phyloP scores from a whole-genome alignment of 2,888 invertebrate genomes.

The Acanthosepion lycidas region DNA sequence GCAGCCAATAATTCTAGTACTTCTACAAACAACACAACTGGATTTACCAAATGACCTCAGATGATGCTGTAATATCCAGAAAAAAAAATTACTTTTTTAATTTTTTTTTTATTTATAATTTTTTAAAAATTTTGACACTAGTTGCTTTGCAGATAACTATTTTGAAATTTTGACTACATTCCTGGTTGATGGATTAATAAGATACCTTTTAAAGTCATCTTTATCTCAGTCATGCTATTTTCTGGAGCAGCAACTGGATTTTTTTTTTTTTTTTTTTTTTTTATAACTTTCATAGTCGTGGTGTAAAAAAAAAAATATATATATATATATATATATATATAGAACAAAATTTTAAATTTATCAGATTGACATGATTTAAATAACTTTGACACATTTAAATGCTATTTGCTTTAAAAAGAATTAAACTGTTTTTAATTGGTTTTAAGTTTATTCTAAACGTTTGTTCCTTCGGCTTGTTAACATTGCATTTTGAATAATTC shows the following conservation, averaged over 20 bases:
- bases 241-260: not conserved
- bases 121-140: not conserved
- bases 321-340: no score
- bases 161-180: not conserved
- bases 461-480: no score
- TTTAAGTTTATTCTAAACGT: no score
- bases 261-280: no score
- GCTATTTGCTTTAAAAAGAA: no score
- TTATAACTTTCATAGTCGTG: not conserved
- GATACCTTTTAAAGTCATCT: not conserved
- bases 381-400: not conserved
- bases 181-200: not conserved
- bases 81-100: no score
- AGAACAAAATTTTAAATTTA: not conserved
- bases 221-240: not conserved
- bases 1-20: not conserved
- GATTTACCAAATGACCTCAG: conserved; percentile 22
- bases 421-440: no score
- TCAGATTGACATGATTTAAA: not conserved
- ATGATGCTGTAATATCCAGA: not conserved
- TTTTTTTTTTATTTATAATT: not conserved
- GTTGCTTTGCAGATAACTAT: no score
- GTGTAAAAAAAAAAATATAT: no score
- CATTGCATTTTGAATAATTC: no score
- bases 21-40: conserved; percentile 4